These are phyloP conservation scores for Pelochelys cantorii DNA, from an alignment of 2,797 vertebrate genomes.

Conservation along the genomic window DNA sequence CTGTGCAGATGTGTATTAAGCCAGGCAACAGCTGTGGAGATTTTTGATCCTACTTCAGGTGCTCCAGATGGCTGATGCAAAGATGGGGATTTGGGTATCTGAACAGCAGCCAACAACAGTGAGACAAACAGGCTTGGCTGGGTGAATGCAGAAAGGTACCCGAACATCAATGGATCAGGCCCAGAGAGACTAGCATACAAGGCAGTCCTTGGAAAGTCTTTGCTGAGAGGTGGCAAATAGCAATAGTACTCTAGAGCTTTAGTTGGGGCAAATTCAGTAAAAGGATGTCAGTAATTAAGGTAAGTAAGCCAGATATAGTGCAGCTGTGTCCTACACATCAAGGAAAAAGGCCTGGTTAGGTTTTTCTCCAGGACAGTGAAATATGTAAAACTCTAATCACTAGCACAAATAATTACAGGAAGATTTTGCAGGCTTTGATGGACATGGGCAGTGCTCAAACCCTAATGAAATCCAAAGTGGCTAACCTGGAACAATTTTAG, in stretches of 20 bases:
- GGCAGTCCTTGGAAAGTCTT: too few relatives aligned
- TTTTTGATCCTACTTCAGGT: background rate
- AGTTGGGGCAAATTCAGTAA: too few relatives aligned
- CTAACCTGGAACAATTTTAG: background rate
- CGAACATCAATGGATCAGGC: background rate
- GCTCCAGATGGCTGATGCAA: background rate
- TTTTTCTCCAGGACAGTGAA: background rate
- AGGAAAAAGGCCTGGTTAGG: too few relatives aligned
- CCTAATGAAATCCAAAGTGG: conserved; percentile 8
- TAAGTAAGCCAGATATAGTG: background rate
- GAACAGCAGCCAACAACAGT: background rate
- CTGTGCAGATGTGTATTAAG: background rate
- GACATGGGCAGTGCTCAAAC: background rate
- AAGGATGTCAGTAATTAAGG: too few relatives aligned
- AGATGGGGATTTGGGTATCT: background rate
- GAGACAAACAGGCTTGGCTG: background rate
- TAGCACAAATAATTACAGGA: background rate
- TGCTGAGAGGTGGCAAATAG: too few relatives aligned
- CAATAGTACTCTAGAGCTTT: too few relatives aligned
- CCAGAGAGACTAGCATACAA: background rate
- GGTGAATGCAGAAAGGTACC: background rate
- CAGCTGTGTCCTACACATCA: background rate
- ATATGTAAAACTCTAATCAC: background rate
- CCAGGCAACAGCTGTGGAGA: background rate
- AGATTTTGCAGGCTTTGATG: background rate